Conservation (phyloP, 2,113 vertebrate genomes). For the Myrmecophaga tridactyla region DNA sequence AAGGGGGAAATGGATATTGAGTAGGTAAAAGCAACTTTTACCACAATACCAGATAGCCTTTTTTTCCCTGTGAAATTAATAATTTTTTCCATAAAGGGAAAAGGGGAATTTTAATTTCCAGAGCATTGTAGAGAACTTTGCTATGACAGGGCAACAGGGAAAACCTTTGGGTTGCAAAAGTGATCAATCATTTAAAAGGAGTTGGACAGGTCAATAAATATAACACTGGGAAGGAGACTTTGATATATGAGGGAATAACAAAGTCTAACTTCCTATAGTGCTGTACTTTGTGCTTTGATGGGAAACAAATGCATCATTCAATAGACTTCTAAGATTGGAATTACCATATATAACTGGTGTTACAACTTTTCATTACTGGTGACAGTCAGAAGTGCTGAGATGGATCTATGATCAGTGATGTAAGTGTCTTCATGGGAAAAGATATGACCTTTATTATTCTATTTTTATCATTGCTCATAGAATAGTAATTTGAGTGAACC, state of each 20-base stretch:
- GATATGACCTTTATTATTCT: background rate
- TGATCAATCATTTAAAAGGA: conserved; percentile 61
- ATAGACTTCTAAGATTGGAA: conserved; percentile 32
- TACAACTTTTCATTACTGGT: conserved; percentile 53
- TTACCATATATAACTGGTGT: background rate
- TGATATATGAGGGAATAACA: conserved; percentile 61
- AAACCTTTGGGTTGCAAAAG: conserved; percentile 65
- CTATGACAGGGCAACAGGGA: conserved; percentile 38
- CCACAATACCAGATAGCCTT: background rate
- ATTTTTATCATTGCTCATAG: background rate
- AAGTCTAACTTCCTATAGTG: conserved; percentile 41
- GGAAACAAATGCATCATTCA: conserved; percentile 46
- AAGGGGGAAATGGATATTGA: background rate
- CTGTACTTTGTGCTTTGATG: background rate
- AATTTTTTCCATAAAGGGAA: conserved; percentile 10
- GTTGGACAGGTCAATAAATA: conserved; percentile 69
- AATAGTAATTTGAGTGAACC: background rate
- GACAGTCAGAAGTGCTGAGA: background rate
- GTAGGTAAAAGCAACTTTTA: background rate
- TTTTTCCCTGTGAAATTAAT: background rate
- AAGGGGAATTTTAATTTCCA: conserved; percentile 24
- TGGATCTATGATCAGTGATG: background rate
- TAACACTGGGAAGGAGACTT: conserved; percentile 51
- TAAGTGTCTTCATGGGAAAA: background rate
- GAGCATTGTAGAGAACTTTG: conserved; percentile 56